phyloP scores from a whole-genome alignment of 2,888 invertebrate species.

The Cephus runcator region DNA sequence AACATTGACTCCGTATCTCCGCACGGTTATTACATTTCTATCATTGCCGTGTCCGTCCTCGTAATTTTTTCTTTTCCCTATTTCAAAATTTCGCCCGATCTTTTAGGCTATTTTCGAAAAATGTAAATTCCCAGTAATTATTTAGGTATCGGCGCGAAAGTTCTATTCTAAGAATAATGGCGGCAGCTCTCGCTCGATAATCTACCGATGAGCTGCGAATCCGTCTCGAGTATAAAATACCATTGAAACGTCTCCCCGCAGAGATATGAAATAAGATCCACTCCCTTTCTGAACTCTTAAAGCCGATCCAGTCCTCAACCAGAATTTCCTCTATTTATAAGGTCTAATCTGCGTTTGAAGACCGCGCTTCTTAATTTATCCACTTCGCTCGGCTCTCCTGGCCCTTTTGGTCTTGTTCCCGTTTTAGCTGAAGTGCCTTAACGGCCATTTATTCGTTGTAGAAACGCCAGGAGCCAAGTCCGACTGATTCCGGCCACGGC shows the following conservation, averaged over 20 bases:
- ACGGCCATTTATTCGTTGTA: not conserved
- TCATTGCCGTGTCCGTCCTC: not conserved
- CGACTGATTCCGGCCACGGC: not conserved
- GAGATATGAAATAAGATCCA: not conserved
- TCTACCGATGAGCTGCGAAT: not conserved
- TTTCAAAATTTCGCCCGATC: not conserved
- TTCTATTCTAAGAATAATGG: not conserved
- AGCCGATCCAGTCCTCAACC: not conserved
- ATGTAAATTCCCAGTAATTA: not conserved
- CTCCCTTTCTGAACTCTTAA: not conserved
- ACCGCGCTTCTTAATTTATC: not conserved
- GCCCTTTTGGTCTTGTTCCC: not conserved
- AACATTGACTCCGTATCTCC: constrained; percentile 50
- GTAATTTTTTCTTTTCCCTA: not conserved
- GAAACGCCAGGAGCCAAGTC: not conserved
- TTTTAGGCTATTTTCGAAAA: not conserved
- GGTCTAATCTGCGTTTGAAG: not conserved
- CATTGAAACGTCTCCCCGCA: not conserved
- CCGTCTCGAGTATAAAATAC: not conserved
- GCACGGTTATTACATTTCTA: not conserved
- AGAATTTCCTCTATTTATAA: not conserved
- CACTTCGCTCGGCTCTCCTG: not conserved
- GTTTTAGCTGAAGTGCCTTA: not conserved
- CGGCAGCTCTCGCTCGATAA: not conserved
- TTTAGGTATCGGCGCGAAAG: not conserved